Evolutionary conservation across 2,888 invertebrate species (phyloP), one percentile per base, ranked within the genome.

Genomic region (Aelia acuminata): DNA sequence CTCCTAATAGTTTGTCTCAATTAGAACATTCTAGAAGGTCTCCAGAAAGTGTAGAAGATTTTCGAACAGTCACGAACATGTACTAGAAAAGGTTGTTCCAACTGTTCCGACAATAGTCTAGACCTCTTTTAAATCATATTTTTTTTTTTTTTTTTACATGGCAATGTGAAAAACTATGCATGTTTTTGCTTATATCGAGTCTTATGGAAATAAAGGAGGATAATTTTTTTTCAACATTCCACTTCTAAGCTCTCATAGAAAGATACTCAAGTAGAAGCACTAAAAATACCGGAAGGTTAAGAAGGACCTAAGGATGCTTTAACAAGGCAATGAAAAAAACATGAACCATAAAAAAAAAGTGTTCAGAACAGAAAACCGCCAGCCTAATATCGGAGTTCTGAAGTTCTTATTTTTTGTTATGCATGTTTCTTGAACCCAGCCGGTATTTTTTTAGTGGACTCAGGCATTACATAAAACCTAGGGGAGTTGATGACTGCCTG

Each of bases 401-500:
- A 39, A 1, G n/a, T 26, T 35, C 10, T 7, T 35, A 18, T 75
- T 70, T 80, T 80, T 80, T 80, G 80, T 80, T 80, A 80, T n/a
- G 20, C 43, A n/a, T 75, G 80, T 80, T 80, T 47, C 80, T 80
- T 80, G 80, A 80, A 13, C 43, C 43, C 80, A 80, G 43, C 75
- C 75, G 39, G 80, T 3, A 80, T 80, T 43, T 43, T 80, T 70
- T 57, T 57, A 26, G 0, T 1, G 31, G 35, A 5, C 63, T 1
- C 5, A 18, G 80, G 15, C n/a, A 80, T 80, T n/a, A 80, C n/a
- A 47, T 80, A 43, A 80, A 80, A 43, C 80, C 39, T 80, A 43
- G 43, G 80, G 80, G 80, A 43, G 80, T 43, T 80, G 80, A 80
- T 80, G 80, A 80, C 80, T 80, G 39, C 35, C 70, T 3, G n/a